A percentile compares a stretch with the other conserved stretches of the same genome.
These are phyloP conservation scores for Myrmecobius fasciatus DNA, from an alignment of 2,113 vertebrate species.

Conservation along the genomic window DNA sequence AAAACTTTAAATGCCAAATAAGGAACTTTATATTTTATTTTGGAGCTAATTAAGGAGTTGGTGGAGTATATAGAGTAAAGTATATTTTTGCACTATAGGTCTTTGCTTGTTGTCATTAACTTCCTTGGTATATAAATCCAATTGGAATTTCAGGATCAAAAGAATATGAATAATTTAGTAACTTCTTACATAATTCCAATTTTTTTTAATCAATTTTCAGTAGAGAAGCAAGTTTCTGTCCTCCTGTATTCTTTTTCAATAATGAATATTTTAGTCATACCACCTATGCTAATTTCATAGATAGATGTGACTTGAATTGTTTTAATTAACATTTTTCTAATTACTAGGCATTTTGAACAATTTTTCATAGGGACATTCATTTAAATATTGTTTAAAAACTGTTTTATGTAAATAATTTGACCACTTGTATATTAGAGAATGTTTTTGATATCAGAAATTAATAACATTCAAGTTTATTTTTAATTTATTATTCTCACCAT, in stretches of 20 bases:
- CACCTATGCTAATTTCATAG: background rate
- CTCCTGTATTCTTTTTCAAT: background rate
- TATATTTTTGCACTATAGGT: background rate
- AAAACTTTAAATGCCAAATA: background rate
- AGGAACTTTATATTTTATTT: background rate
- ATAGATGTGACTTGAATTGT: background rate
- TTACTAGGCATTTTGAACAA: background rate
- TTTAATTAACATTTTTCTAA: background rate
- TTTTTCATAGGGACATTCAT: background rate
- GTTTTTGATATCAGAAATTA: background rate
- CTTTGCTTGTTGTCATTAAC: background rate
- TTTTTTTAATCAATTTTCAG: background rate
- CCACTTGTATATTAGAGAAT: background rate
- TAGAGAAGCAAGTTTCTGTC: background rate
- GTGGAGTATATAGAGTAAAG: no score
- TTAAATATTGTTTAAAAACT: background rate
- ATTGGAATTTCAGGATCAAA: background rate
- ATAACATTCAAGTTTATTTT: background rate
- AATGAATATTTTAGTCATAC: background rate
- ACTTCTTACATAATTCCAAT: background rate
- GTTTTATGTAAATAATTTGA: background rate
- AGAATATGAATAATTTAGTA: background rate
- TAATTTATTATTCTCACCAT: background rate
- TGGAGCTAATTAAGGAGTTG: background rate
- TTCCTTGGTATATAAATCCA: background rate